A percentile compares a stretch with the other conserved stretches of the same genome.
These are phyloP conservation scores for Clarias gariepinus DNA, from an alignment of 2,113 vertebrate species.

Conservation along the genomic window DNA sequence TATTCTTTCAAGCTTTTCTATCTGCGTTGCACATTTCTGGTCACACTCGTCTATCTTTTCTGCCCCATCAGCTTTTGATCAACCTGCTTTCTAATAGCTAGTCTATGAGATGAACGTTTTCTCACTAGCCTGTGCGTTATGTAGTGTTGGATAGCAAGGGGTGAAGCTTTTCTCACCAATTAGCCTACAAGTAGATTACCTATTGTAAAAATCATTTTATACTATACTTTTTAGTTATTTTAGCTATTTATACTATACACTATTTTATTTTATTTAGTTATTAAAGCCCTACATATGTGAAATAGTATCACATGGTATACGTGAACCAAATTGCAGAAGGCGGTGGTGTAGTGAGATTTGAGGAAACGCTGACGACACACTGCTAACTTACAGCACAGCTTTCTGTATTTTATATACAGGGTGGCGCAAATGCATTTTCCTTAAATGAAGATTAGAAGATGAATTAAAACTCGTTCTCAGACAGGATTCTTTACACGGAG, in stretches of 20 bases:
- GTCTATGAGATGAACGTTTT: not conserved
- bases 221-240: too few species aligned
- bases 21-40: not conserved
- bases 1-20: not conserved
- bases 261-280: too few species aligned
- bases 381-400: not conserved
- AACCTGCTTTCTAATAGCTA: not conserved
- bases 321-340: not conserved
- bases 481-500: too few species aligned
- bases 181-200: not conserved
- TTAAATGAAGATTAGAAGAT: too few species aligned
- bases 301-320: not conserved
- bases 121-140: not conserved
- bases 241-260: too few species aligned
- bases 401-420: not conserved
- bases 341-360: not conserved
- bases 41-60: not conserved
- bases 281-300: not conserved
- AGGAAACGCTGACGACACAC: not conserved
- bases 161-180: not conserved
- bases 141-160: not conserved
- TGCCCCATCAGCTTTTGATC: not conserved
- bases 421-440: too few species aligned
- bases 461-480: too few species aligned
- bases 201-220: not conserved